A percentile compares a stretch with the other conserved stretches of the same genome.
These are phyloP conservation scores for Callopanchax toddi DNA, from an alignment of 2,113 vertebrate species.

Conservation along the genomic window DNA sequence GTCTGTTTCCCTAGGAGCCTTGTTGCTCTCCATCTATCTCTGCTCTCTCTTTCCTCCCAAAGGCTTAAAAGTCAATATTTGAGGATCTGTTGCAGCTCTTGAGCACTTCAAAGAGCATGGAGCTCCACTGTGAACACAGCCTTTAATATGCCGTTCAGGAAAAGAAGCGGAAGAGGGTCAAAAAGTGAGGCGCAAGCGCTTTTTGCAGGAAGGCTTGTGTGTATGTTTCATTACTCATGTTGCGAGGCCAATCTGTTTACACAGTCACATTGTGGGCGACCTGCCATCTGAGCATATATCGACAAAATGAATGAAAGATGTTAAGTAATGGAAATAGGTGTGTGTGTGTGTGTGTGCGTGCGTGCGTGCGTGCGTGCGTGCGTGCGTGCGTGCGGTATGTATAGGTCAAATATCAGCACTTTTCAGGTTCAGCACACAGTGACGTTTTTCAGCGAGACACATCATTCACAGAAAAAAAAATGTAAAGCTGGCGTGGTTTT, in stretches of 20 bases:
- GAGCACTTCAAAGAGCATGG: constrained; percentile 72
- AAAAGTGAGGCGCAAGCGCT: constrained; percentile 47
- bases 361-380: not conserved
- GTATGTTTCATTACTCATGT: constrained; percentile 4
- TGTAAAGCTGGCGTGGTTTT: constrained; percentile 14
- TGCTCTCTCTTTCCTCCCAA: constrained; percentile 36
- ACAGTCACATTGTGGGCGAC: not conserved
- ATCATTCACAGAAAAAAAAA: constrained; percentile 3
- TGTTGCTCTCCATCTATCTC: constrained; percentile 17
- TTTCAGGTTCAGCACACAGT: not conserved
- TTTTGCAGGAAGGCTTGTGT: constrained; percentile 15
- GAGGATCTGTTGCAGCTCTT: constrained; percentile 68
- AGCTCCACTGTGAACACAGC: constrained; percentile 60
- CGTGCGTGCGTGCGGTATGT: not conserved
- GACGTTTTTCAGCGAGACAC: not conserved
- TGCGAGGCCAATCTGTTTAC: constrained; percentile 7
- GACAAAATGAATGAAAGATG: not conserved
- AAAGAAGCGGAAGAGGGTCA: constrained; percentile 58
- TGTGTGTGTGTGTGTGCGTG: not conserved
- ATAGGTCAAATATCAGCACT: constrained; percentile 21
- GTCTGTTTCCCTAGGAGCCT: constrained; percentile 1
- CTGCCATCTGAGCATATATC: not conserved
- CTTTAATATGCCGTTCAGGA: constrained; percentile 66
- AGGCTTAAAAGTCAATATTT: constrained; percentile 80
- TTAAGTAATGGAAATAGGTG: not conserved